Evolutionary conservation across 2,888 invertebrate species (phyloP).

Genomic region (Aricia artaxerxes): DNA sequence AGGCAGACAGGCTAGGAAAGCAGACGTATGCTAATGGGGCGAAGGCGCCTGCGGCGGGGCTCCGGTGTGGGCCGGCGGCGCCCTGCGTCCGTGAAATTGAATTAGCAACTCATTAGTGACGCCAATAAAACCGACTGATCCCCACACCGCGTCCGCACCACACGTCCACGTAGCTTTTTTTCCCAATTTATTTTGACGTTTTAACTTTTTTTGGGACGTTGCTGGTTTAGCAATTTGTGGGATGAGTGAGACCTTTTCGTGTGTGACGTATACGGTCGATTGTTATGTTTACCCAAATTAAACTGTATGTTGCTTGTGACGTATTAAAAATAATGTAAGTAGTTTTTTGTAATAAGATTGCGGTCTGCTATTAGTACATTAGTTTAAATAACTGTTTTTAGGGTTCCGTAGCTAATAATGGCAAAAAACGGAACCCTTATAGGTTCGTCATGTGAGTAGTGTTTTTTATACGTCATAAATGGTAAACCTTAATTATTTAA

Average conservation of each 20-base stretch:
- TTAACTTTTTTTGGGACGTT: background rate
- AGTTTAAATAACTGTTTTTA: too few relatives aligned
- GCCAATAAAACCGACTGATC: conserved; percentile 73
- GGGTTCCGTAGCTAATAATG: too few relatives aligned
- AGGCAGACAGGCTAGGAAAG: conserved; percentile 8
- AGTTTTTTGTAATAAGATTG: too few relatives aligned
- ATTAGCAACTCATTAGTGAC: conserved; percentile 80
- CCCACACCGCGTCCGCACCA: conserved; percentile 44
- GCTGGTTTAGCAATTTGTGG: background rate
- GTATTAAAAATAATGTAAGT: too few relatives aligned
- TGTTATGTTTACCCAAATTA: too few relatives aligned
- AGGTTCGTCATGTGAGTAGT: too few relatives aligned
- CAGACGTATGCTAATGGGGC: conserved; percentile 38
- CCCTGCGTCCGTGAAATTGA: conserved; percentile 76
- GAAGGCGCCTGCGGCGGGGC: conserved; percentile 39
- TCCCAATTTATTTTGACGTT: conserved; percentile 32
- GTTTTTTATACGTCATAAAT: too few relatives aligned
- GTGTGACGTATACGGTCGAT: too few relatives aligned
- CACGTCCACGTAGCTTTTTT: conserved; percentile 31
- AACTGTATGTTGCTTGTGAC: too few relatives aligned
- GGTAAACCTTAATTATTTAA: too few relatives aligned
- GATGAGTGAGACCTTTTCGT: background rate
- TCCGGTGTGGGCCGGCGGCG: conserved; percentile 40
- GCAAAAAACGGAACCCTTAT: too few relatives aligned
- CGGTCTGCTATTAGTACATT: too few relatives aligned